Percentiles rank a stretch among this genome's conserved stretches.
phyloP scores from a whole-genome alignment of 2,797 vertebrate species.

The Cetoscarus ocellatus region DNA sequence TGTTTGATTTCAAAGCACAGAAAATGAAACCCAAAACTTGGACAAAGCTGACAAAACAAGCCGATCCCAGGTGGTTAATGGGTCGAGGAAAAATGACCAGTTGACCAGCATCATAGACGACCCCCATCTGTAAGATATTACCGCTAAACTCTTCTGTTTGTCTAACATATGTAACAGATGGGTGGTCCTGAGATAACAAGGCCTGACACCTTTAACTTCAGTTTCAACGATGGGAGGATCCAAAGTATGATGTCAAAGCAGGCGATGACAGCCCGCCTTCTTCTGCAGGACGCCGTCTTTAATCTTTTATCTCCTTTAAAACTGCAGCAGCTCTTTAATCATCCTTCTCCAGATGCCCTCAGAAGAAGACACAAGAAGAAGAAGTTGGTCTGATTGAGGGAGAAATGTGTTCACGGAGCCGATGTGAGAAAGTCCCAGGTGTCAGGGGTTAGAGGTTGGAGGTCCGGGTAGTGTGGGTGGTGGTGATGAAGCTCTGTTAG shows the following conservation, averaged over 20 bases:
- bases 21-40: slow-evolving; percentile 83
- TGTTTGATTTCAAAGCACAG: slow-evolving; percentile 83
- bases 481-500: slow-evolving; percentile 77
- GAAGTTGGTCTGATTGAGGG: slow-evolving; percentile 41
- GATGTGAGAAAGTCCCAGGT: slow-evolving; percentile 69
- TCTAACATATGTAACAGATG: slow-evolving; percentile 79
- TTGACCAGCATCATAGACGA: slow-evolving; percentile 83
- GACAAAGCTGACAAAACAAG: slow-evolving; percentile 87
- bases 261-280: slow-evolving; percentile 16
- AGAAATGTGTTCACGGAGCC: slow-evolving; percentile 47
- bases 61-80: slow-evolving; percentile 87
- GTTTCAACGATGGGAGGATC: slow-evolving; percentile 5
- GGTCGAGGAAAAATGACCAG: slow-evolving; percentile 84
- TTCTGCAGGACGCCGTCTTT: slow-evolving; percentile 35
- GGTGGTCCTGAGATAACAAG: slow-evolving; percentile 83
- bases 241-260: slow-evolving; percentile 25
- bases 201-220: slow-evolving; percentile 54
- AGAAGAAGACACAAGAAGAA: slow-evolving; percentile 54
- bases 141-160: slow-evolving; percentile 81
- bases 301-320: slow-evolving; percentile 54
- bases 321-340: slow-evolving; percentile 41
- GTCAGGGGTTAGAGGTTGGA: slow-evolving; percentile 83
- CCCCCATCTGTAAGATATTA: slow-evolving; percentile 88
- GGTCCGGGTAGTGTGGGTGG: slow-evolving; percentile 82
- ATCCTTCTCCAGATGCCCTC: slow-evolving; percentile 23